Conservation (phyloP, 2,113 vertebrate species). For the Callithrix jacchus region DNA sequence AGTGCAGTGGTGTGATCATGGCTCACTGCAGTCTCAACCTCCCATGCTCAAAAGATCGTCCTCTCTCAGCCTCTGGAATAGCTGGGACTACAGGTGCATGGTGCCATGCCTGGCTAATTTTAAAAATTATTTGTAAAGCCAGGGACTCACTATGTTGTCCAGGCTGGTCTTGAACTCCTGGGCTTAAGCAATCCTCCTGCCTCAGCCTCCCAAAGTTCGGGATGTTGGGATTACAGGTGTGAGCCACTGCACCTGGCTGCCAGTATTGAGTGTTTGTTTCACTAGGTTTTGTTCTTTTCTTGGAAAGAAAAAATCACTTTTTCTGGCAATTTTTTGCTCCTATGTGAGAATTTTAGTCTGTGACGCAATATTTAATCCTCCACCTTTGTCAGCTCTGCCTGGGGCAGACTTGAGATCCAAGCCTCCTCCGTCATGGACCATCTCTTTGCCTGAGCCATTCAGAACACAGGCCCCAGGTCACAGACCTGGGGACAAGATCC, state of each 20-base stretch:
- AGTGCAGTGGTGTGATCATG: too few species aligned
- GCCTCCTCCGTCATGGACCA: not conserved
- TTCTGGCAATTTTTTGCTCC: not conserved
- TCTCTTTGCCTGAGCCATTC: not conserved
- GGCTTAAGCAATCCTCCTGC: too few species aligned
- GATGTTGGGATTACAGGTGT: too few species aligned
- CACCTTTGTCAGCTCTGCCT: not conserved
- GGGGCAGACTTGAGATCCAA: not conserved
- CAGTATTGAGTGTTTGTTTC: conserved; percentile 13
- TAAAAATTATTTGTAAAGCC: too few species aligned
- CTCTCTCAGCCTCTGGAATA: too few species aligned
- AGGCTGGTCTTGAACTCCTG: too few species aligned
- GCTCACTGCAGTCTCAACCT: too few species aligned
- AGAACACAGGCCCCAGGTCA: not conserved
- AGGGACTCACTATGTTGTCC: too few species aligned
- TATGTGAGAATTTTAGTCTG: not conserved
- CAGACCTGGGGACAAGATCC: not conserved
- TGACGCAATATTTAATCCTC: not conserved
- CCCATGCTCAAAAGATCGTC: too few species aligned
- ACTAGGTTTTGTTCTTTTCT: conserved; percentile 45
- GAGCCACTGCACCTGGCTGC: not conserved
- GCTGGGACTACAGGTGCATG: too few species aligned
- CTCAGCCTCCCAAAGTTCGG: too few species aligned
- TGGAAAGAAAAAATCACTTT: not conserved
- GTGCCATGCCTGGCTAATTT: too few species aligned